phyloP scores from a whole-genome alignment of 2,888 invertebrate species.

The Schizotus pectinicornis region DNA sequence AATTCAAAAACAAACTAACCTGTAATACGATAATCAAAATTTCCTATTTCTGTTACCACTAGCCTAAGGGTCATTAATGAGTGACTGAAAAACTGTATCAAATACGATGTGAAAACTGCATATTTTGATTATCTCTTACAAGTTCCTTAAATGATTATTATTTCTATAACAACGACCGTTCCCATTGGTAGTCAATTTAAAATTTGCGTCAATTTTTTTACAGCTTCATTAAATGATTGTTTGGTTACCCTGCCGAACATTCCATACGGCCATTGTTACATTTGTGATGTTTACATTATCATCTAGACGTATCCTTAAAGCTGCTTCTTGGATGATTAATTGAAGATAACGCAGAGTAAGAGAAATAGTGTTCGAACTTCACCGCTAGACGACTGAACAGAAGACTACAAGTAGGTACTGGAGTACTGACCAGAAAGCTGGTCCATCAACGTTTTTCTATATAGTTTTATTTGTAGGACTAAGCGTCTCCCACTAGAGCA shows the following conservation, averaged over 20 bases:
- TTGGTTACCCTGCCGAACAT: slow-evolving; percentile 31
- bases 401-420: slow-evolving; percentile 20
- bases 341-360: slow-evolving; percentile 31
- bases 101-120: no score
- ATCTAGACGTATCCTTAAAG: slow-evolving; percentile 42
- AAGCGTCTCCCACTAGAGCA: no score
- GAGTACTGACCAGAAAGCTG: slow-evolving; percentile 34
- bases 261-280: slow-evolving; percentile 40
- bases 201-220: slow-evolving; percentile 13
- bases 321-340: slow-evolving; percentile 44
- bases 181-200: slow-evolving; percentile 4
- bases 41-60: no score
- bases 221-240: neutral
- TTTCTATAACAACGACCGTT: neutral
- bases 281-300: slow-evolving; percentile 44
- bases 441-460: slow-evolving; percentile 34
- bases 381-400: neutral
- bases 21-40: no score
- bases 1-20: no score
- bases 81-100: no score
- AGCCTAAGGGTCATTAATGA: no score
- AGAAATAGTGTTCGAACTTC: slow-evolving; percentile 17
- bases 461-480: neutral
- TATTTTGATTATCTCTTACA: no score
- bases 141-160: no score